phyloP scores from a whole-genome alignment of 2,888 invertebrate species.

The Allolobophora icterica region DNA sequence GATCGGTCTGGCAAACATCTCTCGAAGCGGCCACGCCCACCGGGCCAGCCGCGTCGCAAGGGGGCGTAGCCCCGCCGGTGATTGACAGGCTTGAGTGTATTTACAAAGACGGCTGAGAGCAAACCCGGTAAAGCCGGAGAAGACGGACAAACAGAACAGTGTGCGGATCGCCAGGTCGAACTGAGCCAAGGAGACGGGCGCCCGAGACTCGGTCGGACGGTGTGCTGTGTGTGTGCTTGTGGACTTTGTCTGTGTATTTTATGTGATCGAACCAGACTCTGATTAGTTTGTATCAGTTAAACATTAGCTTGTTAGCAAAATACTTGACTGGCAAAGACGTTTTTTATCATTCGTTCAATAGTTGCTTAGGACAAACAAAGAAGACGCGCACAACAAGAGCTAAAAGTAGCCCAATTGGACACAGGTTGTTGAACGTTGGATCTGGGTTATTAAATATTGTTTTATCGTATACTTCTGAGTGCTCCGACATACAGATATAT shows the following conservation, averaged over 20 bases:
- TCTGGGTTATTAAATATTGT: conserved; percentile 28
- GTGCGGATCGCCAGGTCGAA: conserved; percentile 17
- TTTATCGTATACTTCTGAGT: conserved; percentile 22
- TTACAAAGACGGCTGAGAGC: background rate
- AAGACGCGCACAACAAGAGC: conserved; percentile 8
- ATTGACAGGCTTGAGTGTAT: conserved; percentile 29
- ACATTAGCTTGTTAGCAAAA: conserved; percentile 30
- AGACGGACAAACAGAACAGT: background rate
- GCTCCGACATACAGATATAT: background rate
- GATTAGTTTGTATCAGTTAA: conserved; percentile 30
- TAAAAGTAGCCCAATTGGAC: background rate
- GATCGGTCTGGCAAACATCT: conserved; percentile 8
- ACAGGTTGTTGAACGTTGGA: conserved; percentile 27
- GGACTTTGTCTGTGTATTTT: conserved; percentile 19
- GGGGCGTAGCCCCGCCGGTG: background rate
- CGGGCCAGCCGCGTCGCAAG: background rate
- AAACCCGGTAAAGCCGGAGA: background rate
- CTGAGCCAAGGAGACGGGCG: background rate
- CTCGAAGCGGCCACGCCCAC: background rate
- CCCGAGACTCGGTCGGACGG: background rate
- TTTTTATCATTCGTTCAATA: conserved; percentile 30
- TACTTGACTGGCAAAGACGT: conserved; percentile 27
- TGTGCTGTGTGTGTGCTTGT: conserved; percentile 13
- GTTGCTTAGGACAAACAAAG: conserved; percentile 18
- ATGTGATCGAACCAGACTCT: conserved; percentile 22